phyloP scores from a whole-genome alignment of 2,113 vertebrate species.

The Melanostigma gelatinosum region DNA sequence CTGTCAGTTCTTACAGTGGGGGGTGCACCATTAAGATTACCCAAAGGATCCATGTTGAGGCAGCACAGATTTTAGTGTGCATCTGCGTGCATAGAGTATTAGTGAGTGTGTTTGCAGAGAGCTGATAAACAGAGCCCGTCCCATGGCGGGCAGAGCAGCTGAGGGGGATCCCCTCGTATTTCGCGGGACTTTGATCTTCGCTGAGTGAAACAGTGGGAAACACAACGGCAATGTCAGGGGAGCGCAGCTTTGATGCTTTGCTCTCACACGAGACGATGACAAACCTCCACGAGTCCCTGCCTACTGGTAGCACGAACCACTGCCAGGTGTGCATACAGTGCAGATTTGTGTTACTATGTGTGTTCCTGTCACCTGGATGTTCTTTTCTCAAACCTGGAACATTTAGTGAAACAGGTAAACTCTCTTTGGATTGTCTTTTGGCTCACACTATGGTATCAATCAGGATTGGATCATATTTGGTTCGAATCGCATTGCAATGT shows the following conservation, averaged over 20 bases:
- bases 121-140: conserved; percentile 60
- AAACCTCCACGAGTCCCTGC: conserved; percentile 62
- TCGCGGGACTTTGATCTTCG: conserved; percentile 71
- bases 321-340: conserved; percentile 35
- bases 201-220: conserved; percentile 63
- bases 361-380: neutral
- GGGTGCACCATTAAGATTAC: conserved; percentile 6
- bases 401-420: neutral
- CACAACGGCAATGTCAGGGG: conserved; percentile 40
- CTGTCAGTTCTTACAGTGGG: neutral
- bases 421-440: too few relatives aligned
- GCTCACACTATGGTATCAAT: neutral
- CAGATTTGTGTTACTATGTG: neutral
- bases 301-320: conserved; percentile 25
- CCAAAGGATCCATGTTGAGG: neutral
- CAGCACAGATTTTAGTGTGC: neutral
- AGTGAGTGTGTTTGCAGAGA: conserved; percentile 58
- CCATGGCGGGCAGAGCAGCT: conserved; percentile 31
- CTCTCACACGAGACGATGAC: conserved; percentile 57
- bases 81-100: conserved; percentile 34
- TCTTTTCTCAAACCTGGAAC: neutral
- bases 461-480: neutral
- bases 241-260: conserved; percentile 67
- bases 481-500: conserved; percentile 2
- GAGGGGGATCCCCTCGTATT: conserved; percentile 61